Evolutionary conservation across 2,113 vertebrate genomes (phyloP).

Genomic region (Psephotus haematonotus): DNA sequence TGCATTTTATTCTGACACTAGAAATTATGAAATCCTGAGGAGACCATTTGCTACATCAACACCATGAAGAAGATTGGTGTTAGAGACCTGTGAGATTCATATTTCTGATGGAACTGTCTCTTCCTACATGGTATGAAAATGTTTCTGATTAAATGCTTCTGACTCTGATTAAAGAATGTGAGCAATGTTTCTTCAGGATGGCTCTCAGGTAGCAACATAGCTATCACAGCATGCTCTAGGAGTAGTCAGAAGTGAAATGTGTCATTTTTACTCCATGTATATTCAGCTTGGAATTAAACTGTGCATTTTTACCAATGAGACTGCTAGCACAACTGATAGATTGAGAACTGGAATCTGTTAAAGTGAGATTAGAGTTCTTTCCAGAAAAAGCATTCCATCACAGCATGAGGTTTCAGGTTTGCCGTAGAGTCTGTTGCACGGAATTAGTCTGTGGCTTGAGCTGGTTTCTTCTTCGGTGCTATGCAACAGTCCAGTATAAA

Average conservation of each 20-base stretch:
- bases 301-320: neutral
- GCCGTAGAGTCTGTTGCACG: neutral
- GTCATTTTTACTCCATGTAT: conserved; percentile 1
- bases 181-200: conserved; percentile 10
- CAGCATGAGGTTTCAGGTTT: neutral
- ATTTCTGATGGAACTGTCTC: conserved; percentile 13
- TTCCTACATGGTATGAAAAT: conserved; percentile 17
- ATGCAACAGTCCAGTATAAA: neutral
- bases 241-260: conserved; percentile 36
- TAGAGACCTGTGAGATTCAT: conserved; percentile 6
- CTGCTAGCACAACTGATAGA: neutral
- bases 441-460: neutral
- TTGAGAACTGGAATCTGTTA: conserved; percentile 15
- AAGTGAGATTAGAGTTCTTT: neutral
- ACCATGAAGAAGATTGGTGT: neutral
- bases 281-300: conserved; percentile 29
- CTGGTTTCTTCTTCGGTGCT: neutral
- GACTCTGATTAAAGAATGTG: conserved; percentile 31
- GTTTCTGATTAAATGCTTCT: conserved; percentile 52
- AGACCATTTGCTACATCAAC: neutral
- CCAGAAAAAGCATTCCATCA: neutral
- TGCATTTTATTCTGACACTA: neutral
- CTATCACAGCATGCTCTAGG: neutral
- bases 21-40: neutral
- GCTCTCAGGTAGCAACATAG: neutral